Conservation (phyloP, 2,888 invertebrate species). For the Pyrocoelia pectoralis region DNA sequence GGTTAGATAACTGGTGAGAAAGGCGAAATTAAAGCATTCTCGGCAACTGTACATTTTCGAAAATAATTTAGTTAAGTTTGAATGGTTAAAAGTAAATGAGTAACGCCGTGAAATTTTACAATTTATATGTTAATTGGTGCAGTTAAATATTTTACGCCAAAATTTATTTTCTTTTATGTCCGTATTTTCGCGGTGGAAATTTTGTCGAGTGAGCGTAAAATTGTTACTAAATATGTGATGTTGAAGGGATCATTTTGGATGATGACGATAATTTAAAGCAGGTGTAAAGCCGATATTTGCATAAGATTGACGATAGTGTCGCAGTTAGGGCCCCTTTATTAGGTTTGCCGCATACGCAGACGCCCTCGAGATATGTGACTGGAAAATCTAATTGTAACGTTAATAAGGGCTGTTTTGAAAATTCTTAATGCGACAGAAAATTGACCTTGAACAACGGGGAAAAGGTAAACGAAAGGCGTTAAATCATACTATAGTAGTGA, state of each 20-base stretch:
- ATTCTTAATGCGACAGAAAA: constrained; percentile 6
- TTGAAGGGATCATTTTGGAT: background rate
- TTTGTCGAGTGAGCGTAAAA: no score
- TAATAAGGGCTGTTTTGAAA: background rate
- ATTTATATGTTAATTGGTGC: no score
- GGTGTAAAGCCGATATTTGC: background rate
- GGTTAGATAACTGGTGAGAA: constrained; percentile 4
- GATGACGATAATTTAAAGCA: constrained; percentile 3
- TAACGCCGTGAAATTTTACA: no score
- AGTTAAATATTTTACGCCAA: no score
- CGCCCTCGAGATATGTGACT: background rate
- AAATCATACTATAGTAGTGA: constrained; percentile 2
- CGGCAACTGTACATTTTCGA: background rate
- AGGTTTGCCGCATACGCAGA: background rate
- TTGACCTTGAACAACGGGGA: background rate
- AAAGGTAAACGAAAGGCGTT: background rate
- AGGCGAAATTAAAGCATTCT: background rate
- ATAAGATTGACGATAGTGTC: background rate
- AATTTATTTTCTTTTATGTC: no score
- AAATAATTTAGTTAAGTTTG: background rate
- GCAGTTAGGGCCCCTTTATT: background rate
- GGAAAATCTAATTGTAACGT: background rate
- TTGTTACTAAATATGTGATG: no score
- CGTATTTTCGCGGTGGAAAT: no score
- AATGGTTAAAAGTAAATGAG: background rate